These are phyloP conservation scores for Agriopis leucophaearia DNA, from an alignment of 2,888 invertebrate genomes.

Conservation along the genomic window DNA sequence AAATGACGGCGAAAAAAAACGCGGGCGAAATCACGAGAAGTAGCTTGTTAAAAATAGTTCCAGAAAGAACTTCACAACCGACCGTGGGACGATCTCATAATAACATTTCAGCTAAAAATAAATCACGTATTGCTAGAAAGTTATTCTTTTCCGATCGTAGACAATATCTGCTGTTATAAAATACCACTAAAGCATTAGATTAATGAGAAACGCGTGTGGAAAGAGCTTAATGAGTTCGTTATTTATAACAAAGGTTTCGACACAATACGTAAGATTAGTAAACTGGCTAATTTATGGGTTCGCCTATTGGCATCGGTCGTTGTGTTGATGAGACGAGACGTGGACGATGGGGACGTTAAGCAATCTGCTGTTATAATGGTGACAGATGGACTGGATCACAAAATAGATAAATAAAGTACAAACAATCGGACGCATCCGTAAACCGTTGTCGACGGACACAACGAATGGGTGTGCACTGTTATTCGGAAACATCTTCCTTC, in stretches of 20 bases:
- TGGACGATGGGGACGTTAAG: constrained; percentile 56
- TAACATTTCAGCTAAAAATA: constrained; percentile 59
- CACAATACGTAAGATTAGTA: constrained; percentile 60
- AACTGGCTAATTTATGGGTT: constrained; percentile 60
- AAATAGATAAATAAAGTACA: background rate
- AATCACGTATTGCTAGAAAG: constrained; percentile 21
- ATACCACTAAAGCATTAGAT: constrained; percentile 50
- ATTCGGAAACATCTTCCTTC: no score
- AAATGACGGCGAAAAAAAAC: no score
- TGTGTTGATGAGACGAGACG: constrained; percentile 52
- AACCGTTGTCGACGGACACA: no score
- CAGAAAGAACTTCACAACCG: constrained; percentile 60
- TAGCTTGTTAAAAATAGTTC: constrained; percentile 48
- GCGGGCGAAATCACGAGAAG: background rate
- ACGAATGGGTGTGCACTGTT: no score
- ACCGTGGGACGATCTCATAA: constrained; percentile 60
- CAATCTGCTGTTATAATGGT: constrained; percentile 32
- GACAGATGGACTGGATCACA: constrained; percentile 37
- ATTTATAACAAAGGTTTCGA: constrained; percentile 65
- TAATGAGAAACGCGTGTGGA: constrained; percentile 51
- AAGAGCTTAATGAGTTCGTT: constrained; percentile 55
- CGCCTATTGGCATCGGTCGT: constrained; percentile 66
- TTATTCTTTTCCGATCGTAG: constrained; percentile 44
- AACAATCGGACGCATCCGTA: no score
- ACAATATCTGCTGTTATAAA: constrained; percentile 45